Evolutionary conservation across 2,888 invertebrate genomes (phyloP), one percentile per base, ranked within the genome.

Genomic region (Erebia palarica): DNA sequence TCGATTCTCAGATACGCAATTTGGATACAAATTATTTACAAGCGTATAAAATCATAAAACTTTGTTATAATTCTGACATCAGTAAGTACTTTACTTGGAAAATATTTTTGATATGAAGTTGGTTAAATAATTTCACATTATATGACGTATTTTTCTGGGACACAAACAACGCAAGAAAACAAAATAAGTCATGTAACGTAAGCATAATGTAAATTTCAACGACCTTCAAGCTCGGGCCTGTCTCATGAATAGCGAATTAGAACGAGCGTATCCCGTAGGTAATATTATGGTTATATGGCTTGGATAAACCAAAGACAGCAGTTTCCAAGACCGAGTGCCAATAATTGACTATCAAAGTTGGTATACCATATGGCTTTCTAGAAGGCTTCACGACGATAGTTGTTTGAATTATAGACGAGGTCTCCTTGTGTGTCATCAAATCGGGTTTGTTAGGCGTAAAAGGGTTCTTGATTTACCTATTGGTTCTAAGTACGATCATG

Each of bases 301-400:
- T 77, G 83, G 85, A 88, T 88, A 89, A 86, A 84, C 86, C 83
- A 83, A 81, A 85, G 86, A 85, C 83, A 85, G 84, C 84, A 84
- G 87, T 86, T 88, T 82, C 84, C 78, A 86, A 86, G 84, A 84
- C 88, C 87, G 83, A 91, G 86, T 89, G 88, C 87, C 88, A 89
- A 92, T 92, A 92, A 92, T 91, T 91, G 91, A 91, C 91, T 90
- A 91, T 91, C 91, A 90, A 91, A 91, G 83, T 89, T 92, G 89
- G 92, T 90, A 87, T 90, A 92, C 90, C 89, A 87, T 90, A 92
- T 90, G 86, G 90, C 84, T 86, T 85, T 87, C 88, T 88, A 81
- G 84, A 85, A 81, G 85, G 84, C 81, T 86, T 86, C 86, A 87
- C 86, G 85, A 82, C 85, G 86, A 88, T 90, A 89, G 87, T 88